Percentiles rank a stretch among this genome's conserved stretches.
phyloP scores from a whole-genome alignment of 1,140 invertebrate genomes.

The Bilobella aurantiaca region DNA sequence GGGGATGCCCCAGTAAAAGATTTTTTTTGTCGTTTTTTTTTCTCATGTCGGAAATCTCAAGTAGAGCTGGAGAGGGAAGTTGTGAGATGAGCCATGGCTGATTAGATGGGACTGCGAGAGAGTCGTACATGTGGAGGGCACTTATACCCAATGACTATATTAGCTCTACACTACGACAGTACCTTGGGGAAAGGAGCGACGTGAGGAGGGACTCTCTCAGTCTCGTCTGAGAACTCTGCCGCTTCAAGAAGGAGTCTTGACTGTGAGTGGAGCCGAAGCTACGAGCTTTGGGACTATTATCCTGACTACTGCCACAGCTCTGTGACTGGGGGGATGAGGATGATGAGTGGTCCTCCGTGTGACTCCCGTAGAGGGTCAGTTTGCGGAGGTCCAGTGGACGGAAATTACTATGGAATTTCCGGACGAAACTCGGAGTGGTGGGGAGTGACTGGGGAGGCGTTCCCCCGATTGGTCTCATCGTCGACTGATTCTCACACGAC shows the following conservation, averaged over 20 bases:
- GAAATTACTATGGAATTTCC: conserved; percentile 35
- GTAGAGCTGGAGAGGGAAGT: too few species aligned
- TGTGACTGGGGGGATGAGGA: conserved; percentile 14
- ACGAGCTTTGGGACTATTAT: conserved; percentile 22
- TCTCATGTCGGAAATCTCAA: too few species aligned
- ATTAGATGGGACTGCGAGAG: too few species aligned
- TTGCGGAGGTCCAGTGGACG: conserved; percentile 33
- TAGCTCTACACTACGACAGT: background rate
- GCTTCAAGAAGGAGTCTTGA: conserved; percentile 34
- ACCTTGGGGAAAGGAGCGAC: conserved; percentile 33
- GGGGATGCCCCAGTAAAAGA: too few species aligned
- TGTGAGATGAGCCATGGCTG: too few species aligned
- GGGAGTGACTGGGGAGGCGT: conserved; percentile 14
- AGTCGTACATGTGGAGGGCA: too few species aligned
- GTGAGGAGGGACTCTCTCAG: conserved; percentile 29
- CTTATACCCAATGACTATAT: background rate
- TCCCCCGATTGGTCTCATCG: background rate
- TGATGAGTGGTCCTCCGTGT: conserved; percentile 9
- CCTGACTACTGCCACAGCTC: conserved; percentile 29
- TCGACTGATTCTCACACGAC: conserved; percentile 28
- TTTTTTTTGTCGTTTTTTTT: too few species aligned
- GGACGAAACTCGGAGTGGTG: conserved; percentile 31
- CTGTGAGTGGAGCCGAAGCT: conserved; percentile 20
- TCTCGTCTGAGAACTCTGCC: conserved; percentile 33
- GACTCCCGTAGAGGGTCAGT: conserved; percentile 28